Percentiles rank a stretch among this genome's conserved stretches.
Evolutionary conservation across 2,113 vertebrate genomes (phyloP).

Genomic region (Ptilorrhoa leucosticta): DNA sequence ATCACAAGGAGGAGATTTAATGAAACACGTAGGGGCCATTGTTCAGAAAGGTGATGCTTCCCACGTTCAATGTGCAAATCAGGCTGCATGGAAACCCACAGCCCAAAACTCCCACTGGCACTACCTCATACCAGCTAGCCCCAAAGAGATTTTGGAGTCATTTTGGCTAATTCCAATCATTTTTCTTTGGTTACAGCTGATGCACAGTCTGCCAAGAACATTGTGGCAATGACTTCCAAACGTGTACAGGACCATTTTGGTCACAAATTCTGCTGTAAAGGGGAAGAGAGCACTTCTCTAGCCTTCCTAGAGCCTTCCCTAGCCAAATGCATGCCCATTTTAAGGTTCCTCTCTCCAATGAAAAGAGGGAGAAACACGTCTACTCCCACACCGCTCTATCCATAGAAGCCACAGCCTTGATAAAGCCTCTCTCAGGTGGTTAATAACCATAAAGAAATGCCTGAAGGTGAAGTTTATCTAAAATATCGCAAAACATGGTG

Average conservation of each 20-base stretch:
- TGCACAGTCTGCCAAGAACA: neutral
- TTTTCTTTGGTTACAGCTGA: neutral
- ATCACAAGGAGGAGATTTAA: neutral
- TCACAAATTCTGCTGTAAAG: neutral
- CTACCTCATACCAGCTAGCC: neutral
- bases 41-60: neutral
- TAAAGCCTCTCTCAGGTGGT: neutral
- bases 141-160: neutral
- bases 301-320: no score
- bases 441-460: neutral
- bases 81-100: neutral
- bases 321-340: neutral
- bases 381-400: neutral
- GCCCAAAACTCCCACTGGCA: neutral
- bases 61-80: rapidly evolving
- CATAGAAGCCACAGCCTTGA: neutral
- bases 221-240: neutral
- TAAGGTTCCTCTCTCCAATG: neutral
- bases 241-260: rapidly evolving
- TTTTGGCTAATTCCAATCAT: neutral
- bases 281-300: neutral
- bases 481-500: neutral
- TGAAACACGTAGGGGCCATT: neutral
- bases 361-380: neutral
- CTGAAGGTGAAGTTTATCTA: neutral